Evolutionary conservation across 2,797 vertebrate species (phyloP).

Genomic region (Hypotaenidia philippensis): DNA sequence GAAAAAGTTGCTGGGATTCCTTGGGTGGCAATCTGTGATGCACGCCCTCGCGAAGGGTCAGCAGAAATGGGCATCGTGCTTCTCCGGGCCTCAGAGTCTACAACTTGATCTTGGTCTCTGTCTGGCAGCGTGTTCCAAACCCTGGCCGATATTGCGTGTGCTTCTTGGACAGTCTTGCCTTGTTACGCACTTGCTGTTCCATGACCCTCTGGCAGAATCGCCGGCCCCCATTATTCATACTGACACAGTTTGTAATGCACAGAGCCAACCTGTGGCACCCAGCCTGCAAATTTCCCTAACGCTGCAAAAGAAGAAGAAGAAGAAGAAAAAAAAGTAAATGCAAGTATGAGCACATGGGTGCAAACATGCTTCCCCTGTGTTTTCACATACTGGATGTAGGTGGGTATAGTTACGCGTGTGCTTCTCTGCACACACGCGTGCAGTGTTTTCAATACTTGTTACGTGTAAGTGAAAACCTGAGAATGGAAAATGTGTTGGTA

Average conservation of each 20-base stretch:
- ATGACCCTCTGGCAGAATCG: conserved; percentile 61
- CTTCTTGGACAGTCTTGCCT: conserved; percentile 5
- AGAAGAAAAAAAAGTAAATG: too few relatives aligned
- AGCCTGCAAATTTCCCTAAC: conserved; percentile 31
- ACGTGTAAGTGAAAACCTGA: background rate
- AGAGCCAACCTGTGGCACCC: conserved; percentile 62
- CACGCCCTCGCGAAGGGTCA: background rate
- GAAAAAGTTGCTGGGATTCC: background rate
- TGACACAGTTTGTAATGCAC: conserved; percentile 28
- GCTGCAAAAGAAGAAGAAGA: background rate
- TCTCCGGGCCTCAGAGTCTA: background rate
- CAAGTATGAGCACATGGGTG: background rate
- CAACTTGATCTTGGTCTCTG: background rate
- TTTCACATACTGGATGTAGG: background rate
- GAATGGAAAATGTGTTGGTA: background rate
- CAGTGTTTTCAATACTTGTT: background rate
- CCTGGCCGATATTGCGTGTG: background rate
- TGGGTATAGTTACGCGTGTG: background rate
- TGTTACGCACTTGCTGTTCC: conserved; percentile 66
- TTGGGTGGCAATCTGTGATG: background rate
- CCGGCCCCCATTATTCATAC: conserved; percentile 73
- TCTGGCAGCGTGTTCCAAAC: background rate
- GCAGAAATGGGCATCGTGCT: background rate
- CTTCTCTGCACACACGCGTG: background rate
- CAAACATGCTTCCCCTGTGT: background rate